Conservation (phyloP, 2,888 invertebrate species). For the Cerastis rubricosa region DNA sequence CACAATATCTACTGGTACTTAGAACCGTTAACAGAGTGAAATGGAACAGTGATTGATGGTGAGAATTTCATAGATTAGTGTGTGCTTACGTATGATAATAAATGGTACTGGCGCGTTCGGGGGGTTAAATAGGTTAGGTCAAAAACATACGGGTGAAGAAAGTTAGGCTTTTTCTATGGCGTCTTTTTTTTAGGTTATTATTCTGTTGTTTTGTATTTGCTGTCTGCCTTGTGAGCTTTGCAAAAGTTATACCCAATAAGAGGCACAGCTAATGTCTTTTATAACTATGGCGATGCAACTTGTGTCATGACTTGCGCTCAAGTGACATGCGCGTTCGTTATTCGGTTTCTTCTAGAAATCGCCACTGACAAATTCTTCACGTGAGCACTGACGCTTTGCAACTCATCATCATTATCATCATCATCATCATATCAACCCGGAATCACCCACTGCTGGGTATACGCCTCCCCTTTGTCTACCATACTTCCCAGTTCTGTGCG, state of each 20-base stretch:
- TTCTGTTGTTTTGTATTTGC: background rate
- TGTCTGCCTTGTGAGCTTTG: background rate
- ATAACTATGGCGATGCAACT: background rate
- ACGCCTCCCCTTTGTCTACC: too few species aligned
- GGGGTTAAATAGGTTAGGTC: constrained; percentile 42
- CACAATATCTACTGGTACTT: constrained; percentile 22
- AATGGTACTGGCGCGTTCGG: constrained; percentile 48
- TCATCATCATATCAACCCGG: too few species aligned
- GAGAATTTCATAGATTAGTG: constrained; percentile 48
- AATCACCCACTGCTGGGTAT: too few species aligned
- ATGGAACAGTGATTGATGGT: constrained; percentile 61
- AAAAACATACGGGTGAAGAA: constrained; percentile 31
- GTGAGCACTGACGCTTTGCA: background rate
- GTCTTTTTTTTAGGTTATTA: background rate
- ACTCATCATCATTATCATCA: too few species aligned
- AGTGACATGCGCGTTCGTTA: background rate
- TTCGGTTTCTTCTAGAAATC: background rate
- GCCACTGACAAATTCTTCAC: too few species aligned
- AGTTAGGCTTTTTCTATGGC: background rate
- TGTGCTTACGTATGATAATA: constrained; percentile 57
- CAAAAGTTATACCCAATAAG: background rate
- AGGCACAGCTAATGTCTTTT: background rate
- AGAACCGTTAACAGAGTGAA: constrained; percentile 27
- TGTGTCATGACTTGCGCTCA: background rate
- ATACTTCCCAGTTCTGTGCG: too few species aligned